Base-by-base conservation (phyloP, 2,888 invertebrate species). In the Celastrina argiolus region DNA sequence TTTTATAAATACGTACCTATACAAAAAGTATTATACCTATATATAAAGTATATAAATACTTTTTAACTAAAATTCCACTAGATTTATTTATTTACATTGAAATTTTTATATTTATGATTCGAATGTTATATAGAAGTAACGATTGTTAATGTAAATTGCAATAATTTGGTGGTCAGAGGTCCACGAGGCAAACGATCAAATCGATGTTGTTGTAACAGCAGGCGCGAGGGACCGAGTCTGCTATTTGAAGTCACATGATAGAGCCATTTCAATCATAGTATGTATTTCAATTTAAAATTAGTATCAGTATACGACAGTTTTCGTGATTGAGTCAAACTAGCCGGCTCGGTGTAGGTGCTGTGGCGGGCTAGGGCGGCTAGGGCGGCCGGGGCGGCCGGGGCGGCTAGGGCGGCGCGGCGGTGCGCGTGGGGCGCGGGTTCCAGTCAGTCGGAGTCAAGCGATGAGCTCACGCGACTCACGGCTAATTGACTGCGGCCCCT, bases 401-500 rank as follows among this genome's bases (percentile, higher is more conserved):
- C 51, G 22, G 51, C 51, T 7, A 1, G 7, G 36, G 36, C 10
- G 10, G 36, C 10, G 36, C 36, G 36, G 36, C 36, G 36, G 31
- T 31, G 31, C 36, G 36, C 8, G 4, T 22, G 59, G 68, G 65
- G 67, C 34, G 70, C 65, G 66, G 66, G 68, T 69, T 70, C 45
- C 45, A 63, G 65, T 28, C 67, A 68, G 67, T 64, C 66, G 68
- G 51, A 63, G 65, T 28, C 67, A 68, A 68, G 66, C 67, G 68
- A 72, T 69, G 67, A 67, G 70, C 67, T 72, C 65, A 67, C 67
- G 68, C 67, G 69, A 69, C 69, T 66, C 66, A 69, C 68, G 69
- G 70, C 69, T 71, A 73, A 73, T 74, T 74, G 71, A 72, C 73
- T 72, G 70, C 72, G 66, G 69, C 73, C 70, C 71, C 73, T 74